These are phyloP conservation scores for Heliopora coerulea DNA, from an alignment of 92 coral and sea anemone genomes.

Conservation along the genomic window DNA sequence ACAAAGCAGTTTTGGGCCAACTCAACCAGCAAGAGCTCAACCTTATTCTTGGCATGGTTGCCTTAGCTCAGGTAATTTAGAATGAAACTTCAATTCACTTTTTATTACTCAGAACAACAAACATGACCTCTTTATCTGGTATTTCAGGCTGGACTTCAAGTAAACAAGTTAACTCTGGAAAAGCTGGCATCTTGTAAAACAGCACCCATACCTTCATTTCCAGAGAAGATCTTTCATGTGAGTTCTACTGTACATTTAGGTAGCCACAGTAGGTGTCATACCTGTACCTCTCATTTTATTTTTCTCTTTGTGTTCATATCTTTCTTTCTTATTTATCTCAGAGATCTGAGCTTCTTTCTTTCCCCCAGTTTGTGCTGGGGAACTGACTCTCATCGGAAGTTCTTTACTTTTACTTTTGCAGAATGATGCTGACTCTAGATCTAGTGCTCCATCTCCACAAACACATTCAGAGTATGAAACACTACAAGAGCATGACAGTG, in stretches of 20 bases:
- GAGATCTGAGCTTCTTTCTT: no score
- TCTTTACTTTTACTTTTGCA: not conserved
- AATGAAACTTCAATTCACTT: no score
- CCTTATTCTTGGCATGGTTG: conserved; percentile 86
- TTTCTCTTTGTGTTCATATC: no score
- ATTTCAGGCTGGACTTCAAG: conserved; percentile 84
- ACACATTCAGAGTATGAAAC: not conserved
- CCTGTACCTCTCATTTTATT: not conserved
- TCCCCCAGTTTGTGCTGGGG: no score
- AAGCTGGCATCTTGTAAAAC: conserved; percentile 87
- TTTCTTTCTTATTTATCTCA: no score
- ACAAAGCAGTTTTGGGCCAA: conserved; percentile 79
- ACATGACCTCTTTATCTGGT: no score
- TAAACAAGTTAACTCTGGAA: conserved; percentile 81
- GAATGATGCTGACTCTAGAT: not conserved
- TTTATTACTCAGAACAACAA: no score
- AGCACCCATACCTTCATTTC: conserved; percentile 91
- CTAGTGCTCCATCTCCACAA: conserved; percentile 15
- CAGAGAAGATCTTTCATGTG: conserved; percentile 83
- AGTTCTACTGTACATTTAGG: not conserved
- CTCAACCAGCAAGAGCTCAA: conserved; percentile 77
- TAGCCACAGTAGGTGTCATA: not conserved
- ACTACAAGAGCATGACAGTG: not conserved
- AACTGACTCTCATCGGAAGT: no score
- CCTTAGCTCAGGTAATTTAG: conserved; percentile 97